These are phyloP conservation scores for Pachypsylla venusta DNA, from an alignment of 1,140 invertebrate species.

Conservation along the genomic window DNA sequence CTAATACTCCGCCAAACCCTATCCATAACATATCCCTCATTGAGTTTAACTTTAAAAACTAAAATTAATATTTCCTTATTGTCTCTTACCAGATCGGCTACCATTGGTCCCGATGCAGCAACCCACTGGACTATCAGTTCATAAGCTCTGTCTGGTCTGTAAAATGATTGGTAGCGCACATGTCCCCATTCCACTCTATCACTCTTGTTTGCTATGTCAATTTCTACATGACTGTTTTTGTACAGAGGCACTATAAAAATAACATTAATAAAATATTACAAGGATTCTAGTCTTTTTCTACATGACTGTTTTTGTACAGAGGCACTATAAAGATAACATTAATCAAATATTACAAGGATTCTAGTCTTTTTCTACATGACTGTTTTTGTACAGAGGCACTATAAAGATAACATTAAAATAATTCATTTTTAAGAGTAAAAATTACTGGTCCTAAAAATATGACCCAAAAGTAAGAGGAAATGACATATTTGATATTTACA, in stretches of 20 bases:
- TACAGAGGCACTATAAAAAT: slow-evolving; percentile 43
- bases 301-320: slow-evolving; percentile 60
- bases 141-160: slow-evolving; percentile 74
- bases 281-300: slow-evolving; percentile 85
- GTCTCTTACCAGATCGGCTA: slow-evolving; percentile 78
- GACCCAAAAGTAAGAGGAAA: too few relatives aligned
- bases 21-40: not conserved
- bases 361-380: slow-evolving; percentile 76
- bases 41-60: not conserved
- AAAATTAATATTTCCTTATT: slow-evolving; percentile 17
- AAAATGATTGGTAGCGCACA: slow-evolving; percentile 76
- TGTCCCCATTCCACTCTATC: slow-evolving; percentile 92
- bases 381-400: slow-evolving; percentile 58
- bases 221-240: slow-evolving; percentile 68
- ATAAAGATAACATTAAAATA: too few relatives aligned
- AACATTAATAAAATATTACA: too few relatives aligned
- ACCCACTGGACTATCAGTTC: slow-evolving; percentile 92
- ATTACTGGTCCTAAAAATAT: too few relatives aligned
- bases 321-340: slow-evolving; percentile 38
- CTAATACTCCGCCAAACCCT: not conserved
- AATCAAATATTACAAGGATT: too few relatives aligned
- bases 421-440: too few relatives aligned
- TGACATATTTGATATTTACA: too few relatives aligned
- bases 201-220: slow-evolving; percentile 74
- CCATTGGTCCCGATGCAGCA: slow-evolving; percentile 81